phyloP scores from a whole-genome alignment of 1,140 invertebrate genomes.

The Periplaneta americana region DNA sequence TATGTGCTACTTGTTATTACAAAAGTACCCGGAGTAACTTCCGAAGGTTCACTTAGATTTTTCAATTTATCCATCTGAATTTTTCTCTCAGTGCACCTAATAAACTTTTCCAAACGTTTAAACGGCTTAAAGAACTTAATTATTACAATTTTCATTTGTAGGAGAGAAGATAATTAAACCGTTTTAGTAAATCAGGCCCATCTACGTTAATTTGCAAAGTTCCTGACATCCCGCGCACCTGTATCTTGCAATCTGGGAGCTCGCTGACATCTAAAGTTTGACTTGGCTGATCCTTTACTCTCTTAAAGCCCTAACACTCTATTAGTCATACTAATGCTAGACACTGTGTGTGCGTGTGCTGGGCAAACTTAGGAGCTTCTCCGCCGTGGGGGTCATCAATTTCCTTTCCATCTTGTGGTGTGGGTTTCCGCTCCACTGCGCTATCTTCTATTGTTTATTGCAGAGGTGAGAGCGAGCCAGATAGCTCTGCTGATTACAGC shows the following conservation, averaged over 20 bases:
- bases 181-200: background rate
- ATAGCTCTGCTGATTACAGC: background rate
- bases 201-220: background rate
- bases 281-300: background rate
- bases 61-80: background rate
- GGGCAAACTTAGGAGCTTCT: background rate
- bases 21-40: background rate
- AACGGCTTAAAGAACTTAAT: background rate
- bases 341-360: background rate
- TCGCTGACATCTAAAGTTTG: background rate
- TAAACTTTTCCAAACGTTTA: background rate
- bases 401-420: background rate
- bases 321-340: background rate
- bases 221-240: background rate
- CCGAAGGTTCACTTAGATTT: background rate
- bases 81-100: background rate
- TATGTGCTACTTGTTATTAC: background rate
- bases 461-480: background rate
- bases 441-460: background rate
- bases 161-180: background rate
- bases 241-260: background rate
- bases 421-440: background rate
- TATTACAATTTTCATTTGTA: background rate
- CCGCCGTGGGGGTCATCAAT: background rate
- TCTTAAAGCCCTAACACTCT: background rate